A percentile compares a stretch with the other conserved stretches of the same genome.
phyloP scores from a whole-genome alignment of 2,888 invertebrate species.

The Malthinus seriepunctatus region DNA sequence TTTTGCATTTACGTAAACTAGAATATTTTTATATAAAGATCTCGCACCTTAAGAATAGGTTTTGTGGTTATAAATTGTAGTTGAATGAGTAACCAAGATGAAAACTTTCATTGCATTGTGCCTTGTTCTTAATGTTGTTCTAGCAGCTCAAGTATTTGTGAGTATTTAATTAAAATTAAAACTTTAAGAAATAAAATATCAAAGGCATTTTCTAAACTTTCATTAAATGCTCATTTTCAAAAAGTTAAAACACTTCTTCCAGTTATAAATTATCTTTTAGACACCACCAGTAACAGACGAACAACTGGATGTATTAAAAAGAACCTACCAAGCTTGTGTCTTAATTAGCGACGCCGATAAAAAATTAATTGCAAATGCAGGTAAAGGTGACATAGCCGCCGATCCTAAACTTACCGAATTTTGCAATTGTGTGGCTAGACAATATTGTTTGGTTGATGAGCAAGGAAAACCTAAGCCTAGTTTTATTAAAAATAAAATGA shows the following conservation, averaged over 20 bases:
- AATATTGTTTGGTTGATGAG: conserved; percentile 53
- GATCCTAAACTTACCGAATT: conserved; percentile 56
- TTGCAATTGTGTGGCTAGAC: conserved; percentile 56
- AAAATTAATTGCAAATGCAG: conserved; percentile 34
- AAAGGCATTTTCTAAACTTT: too few species aligned
- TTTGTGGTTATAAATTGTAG: too few species aligned
- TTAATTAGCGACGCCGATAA: conserved; percentile 46
- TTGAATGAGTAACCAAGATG: background rate
- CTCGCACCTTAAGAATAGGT: too few species aligned
- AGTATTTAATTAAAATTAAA: background rate
- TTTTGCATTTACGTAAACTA: too few species aligned
- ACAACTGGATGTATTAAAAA: conserved; percentile 34
- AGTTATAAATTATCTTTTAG: conserved; percentile 9
- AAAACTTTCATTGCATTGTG: background rate
- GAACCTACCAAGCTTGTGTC: conserved; percentile 37
- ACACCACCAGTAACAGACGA: conserved; percentile 34
- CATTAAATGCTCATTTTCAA: too few species aligned
- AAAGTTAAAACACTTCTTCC: too few species aligned
- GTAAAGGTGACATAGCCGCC: conserved; percentile 55
- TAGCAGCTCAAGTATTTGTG: background rate
- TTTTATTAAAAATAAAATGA: conserved; percentile 50
- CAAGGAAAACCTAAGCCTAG: conserved; percentile 42
- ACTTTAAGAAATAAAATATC: too few species aligned
- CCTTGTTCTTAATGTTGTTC: background rate
- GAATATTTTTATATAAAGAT: too few species aligned